Conservation (phyloP, 2,888 invertebrate species). For the Euplagia quadripunctaria region DNA sequence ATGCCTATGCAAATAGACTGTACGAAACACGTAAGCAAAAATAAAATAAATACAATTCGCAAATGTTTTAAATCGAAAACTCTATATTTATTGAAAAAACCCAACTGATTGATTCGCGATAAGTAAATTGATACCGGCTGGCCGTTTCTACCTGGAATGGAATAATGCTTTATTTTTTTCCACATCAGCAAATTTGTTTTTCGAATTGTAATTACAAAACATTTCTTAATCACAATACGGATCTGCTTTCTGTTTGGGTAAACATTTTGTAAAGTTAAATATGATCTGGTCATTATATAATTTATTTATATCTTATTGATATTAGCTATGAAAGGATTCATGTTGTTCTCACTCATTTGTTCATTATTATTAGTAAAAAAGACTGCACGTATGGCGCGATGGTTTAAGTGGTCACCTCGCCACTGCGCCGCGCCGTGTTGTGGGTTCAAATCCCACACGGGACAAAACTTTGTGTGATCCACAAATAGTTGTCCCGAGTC, state of each 20-base stretch:
- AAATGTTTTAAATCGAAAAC: conserved; percentile 19
- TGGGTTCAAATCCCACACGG: no score
- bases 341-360: no score
- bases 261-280: background rate
- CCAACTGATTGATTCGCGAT: conserved; percentile 30
- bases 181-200: conserved; percentile 20
- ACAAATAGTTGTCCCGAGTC: no score
- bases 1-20: background rate
- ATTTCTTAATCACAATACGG: conserved; percentile 14
- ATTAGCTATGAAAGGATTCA: no score
- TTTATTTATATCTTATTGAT: no score
- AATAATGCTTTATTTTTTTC: conserved; percentile 19
- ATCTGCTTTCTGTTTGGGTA: conserved; percentile 9
- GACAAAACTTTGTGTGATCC: no score
- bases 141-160: conserved; percentile 18
- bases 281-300: background rate
- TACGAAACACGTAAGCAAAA: background rate
- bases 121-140: conserved; percentile 31
- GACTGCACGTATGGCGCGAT: no score
- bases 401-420: no score
- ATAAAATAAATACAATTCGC: conserved; percentile 19
- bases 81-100: conserved; percentile 27
- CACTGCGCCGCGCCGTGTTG: no score
- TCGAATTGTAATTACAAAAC: conserved; percentile 20
- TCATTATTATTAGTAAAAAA: no score